phyloP scores from a whole-genome alignment of 2,113 vertebrate genomes.

The Rafetus swinhoei region DNA sequence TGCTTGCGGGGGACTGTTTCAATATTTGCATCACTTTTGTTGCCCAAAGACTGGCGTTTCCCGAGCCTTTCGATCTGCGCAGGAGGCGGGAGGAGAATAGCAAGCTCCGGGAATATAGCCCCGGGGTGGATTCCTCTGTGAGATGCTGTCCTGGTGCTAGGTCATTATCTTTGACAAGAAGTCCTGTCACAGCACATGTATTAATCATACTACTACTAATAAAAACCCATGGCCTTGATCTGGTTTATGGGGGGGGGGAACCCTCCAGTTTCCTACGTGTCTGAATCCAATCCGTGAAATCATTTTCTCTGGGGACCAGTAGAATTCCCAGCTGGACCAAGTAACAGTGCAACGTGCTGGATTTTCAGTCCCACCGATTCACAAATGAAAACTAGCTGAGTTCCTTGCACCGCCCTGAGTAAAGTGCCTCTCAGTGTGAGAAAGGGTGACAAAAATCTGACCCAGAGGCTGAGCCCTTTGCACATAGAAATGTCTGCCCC shows the following conservation, averaged over 20 bases:
- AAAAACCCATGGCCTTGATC: neutral
- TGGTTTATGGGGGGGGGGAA: no score
- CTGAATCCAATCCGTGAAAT: neutral
- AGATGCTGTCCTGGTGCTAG: conserved; percentile 52
- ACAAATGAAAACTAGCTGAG: neutral
- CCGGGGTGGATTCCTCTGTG: conserved; percentile 8
- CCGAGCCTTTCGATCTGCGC: conserved; percentile 29
- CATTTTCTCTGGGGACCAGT: neutral
- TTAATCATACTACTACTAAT: conserved; percentile 28
- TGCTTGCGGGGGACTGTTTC: conserved; percentile 37
- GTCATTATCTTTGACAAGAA: conserved; percentile 65
- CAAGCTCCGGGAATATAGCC: neutral
- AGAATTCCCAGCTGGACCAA: neutral
- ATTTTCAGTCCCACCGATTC: neutral
- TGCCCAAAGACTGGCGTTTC: conserved; percentile 26
- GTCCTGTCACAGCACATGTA: conserved; percentile 37
- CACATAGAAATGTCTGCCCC: no score
- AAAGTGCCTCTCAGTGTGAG: accelerated
- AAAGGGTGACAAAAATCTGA: neutral
- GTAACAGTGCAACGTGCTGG: accelerated
- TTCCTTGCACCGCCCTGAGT: neutral
- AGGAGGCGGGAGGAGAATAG: conserved; percentile 19
- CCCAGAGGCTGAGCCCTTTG: no score
- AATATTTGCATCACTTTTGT: conserved; percentile 30
- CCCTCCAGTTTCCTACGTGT: neutral